phyloP scores from a whole-genome alignment of 1,140 invertebrate genomes.

The Diabrotica undecimpunctata region DNA sequence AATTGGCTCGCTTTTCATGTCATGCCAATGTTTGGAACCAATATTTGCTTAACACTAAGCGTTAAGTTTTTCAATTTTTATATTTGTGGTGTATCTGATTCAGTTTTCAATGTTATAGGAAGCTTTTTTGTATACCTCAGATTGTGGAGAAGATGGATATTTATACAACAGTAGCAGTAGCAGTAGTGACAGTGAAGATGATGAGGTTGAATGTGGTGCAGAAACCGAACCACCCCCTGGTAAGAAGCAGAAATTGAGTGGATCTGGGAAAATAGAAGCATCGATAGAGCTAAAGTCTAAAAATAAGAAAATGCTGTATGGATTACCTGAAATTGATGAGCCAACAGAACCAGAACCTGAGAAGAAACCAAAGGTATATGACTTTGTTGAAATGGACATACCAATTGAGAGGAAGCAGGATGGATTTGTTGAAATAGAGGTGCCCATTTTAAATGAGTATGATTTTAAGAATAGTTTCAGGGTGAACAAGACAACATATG shows the following conservation, averaged over 20 bases:
- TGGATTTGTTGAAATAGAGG: background rate
- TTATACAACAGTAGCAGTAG: conserved; percentile 5
- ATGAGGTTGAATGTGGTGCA: background rate
- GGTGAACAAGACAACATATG: conserved; percentile 11
- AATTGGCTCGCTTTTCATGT: no score
- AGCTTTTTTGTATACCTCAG: conserved; percentile 9
- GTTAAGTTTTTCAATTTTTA: no score
- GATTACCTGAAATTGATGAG: background rate
- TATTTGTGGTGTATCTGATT: no score
- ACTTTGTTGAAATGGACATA: background rate
- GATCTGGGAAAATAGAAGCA: background rate
- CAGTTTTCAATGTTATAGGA: background rate
- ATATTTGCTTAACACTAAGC: no score
- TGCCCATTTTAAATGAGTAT: conserved; percentile 6
- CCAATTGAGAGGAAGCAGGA: background rate
- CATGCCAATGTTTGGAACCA: no score
- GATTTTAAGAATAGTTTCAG: conserved; percentile 18
- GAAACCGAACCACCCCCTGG: background rate
- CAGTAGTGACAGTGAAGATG: background rate
- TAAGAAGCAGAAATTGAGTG: background rate
- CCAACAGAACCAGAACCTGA: background rate
- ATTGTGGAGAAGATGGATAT: conserved; percentile 7
- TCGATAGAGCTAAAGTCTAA: background rate
- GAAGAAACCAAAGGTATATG: background rate
- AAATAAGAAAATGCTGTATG: background rate